A percentile compares a stretch with the other conserved stretches of the same genome.
Conservation (phyloP, 2,113 vertebrate genomes). For the Charadrius vociferus region DNA sequence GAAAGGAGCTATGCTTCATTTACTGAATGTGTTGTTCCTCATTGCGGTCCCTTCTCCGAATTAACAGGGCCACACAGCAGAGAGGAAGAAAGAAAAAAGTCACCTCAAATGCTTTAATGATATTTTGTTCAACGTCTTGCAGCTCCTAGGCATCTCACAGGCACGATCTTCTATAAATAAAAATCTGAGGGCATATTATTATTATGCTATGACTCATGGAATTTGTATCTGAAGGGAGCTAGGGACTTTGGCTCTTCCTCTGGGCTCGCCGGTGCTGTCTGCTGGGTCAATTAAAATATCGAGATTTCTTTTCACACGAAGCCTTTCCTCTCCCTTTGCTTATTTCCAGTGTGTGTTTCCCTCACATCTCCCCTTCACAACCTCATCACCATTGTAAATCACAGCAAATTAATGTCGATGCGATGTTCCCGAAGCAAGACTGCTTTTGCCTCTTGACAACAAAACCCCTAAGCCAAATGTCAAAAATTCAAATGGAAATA, state of each 20-base stretch:
- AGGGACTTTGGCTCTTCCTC: neutral
- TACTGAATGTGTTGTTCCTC: neutral
- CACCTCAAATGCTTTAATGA: neutral
- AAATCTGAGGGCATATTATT: neutral
- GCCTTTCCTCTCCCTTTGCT: neutral
- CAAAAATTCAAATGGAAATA: neutral
- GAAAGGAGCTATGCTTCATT: neutral
- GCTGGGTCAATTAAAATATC: neutral
- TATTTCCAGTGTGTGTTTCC: neutral
- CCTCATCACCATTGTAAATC: neutral
- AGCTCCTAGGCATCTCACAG: neutral
- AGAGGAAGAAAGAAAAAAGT: neutral
- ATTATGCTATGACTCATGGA: neutral
- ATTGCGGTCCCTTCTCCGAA: neutral
- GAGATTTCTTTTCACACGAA: neutral
- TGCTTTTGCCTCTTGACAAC: neutral
- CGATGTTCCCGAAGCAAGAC: neutral
- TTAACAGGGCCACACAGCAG: neutral
- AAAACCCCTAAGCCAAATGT: neutral
- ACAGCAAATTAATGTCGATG: neutral
- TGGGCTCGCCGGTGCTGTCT: neutral
- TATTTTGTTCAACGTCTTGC: neutral
- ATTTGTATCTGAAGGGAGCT: conserved; percentile 1
- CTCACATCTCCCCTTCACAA: neutral
- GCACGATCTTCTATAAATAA: conserved; percentile 7